Evolutionary conservation across 2,888 invertebrate species (phyloP), one percentile per base, ranked within the genome.

Genomic region (Thumatha senex): DNA sequence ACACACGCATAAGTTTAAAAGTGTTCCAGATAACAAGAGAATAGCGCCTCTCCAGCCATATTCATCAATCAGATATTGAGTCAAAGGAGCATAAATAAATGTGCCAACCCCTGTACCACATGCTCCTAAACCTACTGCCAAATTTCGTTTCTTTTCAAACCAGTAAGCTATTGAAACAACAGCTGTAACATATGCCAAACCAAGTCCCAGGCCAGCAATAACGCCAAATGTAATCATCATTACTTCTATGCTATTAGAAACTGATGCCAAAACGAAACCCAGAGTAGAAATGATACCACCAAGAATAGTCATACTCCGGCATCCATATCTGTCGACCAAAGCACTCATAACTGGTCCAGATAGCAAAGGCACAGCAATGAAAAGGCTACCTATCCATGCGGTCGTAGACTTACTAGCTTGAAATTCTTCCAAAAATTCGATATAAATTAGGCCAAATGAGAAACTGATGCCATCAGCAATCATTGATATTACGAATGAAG

Each of bases 401-500:
- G 98, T 98, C 40, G 95, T 96, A 5, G 96, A 95, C 70, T 96
- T 96, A 38, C 95, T 95, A 30, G 96, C 95, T 49, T 93, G 89
- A 78, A 98, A 98, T 72, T 96, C 95, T 41, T 94, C 92, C 40
- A 97, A 88, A 70, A 98, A 95, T 72, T 97, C 95, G 0, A 96
- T 95, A 75, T 96, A 97, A 8, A 98, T 92, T 13, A 98, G 90
- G 0, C 98, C 99, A 80, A 98, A 98, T 0, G 97, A 97, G 80
- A 98, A 98, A 45, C 97, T 97, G 50, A 98, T 94, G 0, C 98
- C 98, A 82, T 98, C 98, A 35, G 97, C 97, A 43, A 98, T 96
- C 89, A 97, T 94, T 14, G 97, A 97, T 51, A 98, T 95, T 38
- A 97, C 80, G 62, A 98, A 94, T 0, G 97, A 96, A 3, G 97